Conservation (phyloP, 2,797 vertebrate species). For the Nyctalus aviator region DNA sequence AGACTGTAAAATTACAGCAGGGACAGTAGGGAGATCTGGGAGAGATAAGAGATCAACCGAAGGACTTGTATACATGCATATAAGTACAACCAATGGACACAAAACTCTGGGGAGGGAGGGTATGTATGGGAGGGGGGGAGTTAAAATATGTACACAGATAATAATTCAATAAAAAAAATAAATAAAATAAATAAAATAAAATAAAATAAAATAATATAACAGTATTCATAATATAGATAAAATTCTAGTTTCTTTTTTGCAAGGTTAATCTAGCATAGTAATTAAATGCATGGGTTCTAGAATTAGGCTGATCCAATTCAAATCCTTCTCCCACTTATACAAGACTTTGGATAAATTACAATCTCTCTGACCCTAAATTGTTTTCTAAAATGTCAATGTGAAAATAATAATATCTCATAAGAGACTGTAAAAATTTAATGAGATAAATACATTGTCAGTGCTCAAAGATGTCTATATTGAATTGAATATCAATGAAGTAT, state of each 20-base stretch:
- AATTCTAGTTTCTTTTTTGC: not conserved
- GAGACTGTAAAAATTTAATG: constrained; percentile 26
- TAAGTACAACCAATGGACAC: too few relatives aligned
- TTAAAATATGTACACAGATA: too few relatives aligned
- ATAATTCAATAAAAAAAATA: too few relatives aligned
- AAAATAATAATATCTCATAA: constrained; percentile 10
- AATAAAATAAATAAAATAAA: too few relatives aligned
- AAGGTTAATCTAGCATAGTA: not conserved
- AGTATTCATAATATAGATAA: constrained; percentile 13
- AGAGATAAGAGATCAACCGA: too few relatives aligned
- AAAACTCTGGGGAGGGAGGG: too few relatives aligned
- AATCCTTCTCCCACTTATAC: not conserved
- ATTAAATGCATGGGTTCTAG: not conserved
- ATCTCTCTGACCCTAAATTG: constrained; percentile 33
- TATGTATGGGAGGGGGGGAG: too few relatives aligned
- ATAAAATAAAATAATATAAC: not conserved
- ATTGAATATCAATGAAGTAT: not conserved
- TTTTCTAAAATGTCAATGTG: constrained; percentile 15
- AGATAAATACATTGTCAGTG: not conserved
- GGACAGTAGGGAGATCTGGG: too few relatives aligned
- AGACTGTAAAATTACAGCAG: too few relatives aligned
- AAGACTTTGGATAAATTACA: constrained; percentile 37
- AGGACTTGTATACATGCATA: too few relatives aligned
- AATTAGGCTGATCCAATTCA: not conserved
- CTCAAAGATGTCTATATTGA: constrained; percentile 8